Percentiles rank a stretch among this genome's conserved stretches.
Evolutionary conservation across 1,140 invertebrate genomes (phyloP).

Genomic region (Drosophila persimilis): DNA sequence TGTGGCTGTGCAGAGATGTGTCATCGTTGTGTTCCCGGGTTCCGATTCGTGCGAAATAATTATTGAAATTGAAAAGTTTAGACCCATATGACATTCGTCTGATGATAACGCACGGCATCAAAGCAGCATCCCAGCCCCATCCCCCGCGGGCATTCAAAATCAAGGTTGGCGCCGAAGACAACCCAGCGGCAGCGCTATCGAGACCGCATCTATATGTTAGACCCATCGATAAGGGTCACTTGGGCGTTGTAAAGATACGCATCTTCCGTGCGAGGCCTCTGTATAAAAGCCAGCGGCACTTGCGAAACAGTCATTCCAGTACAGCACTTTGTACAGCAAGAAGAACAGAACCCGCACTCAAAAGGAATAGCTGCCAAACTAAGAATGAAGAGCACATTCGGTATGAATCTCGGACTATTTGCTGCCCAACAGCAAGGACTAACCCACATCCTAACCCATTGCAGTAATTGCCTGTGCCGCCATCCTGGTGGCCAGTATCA

Average conservation of each 20-base stretch:
- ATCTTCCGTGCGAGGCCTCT: slow-evolving; percentile 14
- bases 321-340: slow-evolving; percentile 41
- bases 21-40: neutral
- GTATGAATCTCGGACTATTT: slow-evolving; percentile 25
- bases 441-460: slow-evolving; percentile 13
- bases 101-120: slow-evolving; percentile 37
- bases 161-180: slow-evolving; percentile 17
- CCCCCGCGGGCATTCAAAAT: slow-evolving; percentile 14
- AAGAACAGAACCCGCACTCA: neutral
- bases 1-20: neutral
- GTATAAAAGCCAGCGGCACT: slow-evolving; percentile 60
- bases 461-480: slow-evolving; percentile 59
- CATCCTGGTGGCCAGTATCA: slow-evolving; percentile 34
- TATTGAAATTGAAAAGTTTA: slow-evolving; percentile 58
- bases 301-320: slow-evolving; percentile 52
- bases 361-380: slow-evolving; percentile 49
- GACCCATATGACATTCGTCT: neutral
- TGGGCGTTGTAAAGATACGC: slow-evolving; percentile 7
- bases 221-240: slow-evolving; percentile 41
- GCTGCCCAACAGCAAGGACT: slow-evolving; percentile 13
- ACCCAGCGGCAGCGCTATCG: neutral
- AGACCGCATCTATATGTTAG: neutral
- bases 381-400: slow-evolving; percentile 57
- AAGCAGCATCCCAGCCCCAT: slow-evolving; percentile 21
- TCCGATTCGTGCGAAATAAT: slow-evolving; percentile 43